A percentile compares a stretch with the other conserved stretches of the same genome.
Evolutionary conservation across 2,113 vertebrate species (phyloP).

Genomic region (Sterna hirundo): DNA sequence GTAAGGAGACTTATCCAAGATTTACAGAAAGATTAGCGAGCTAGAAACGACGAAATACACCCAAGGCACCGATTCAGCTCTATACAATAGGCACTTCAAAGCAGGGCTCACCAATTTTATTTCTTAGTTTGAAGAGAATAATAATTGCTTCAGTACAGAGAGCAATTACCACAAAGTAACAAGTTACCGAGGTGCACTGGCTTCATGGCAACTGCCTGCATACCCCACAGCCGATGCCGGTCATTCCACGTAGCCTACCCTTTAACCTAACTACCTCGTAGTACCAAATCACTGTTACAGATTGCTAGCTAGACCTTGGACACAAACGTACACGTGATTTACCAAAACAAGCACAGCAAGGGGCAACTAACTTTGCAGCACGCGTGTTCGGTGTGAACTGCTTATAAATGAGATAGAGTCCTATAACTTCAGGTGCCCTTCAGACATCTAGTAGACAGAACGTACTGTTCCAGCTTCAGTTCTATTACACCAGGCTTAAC

Average conservation of each 20-base stretch:
- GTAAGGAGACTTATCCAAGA: background rate
- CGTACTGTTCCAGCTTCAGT: background rate
- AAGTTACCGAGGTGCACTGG: background rate
- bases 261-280: background rate
- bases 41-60: background rate
- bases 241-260: background rate
- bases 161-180: background rate
- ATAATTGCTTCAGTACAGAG: background rate
- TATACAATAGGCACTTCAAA: background rate
- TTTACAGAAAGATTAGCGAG: background rate
- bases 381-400: fast-evolving
- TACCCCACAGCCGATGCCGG: background rate
- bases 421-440: background rate
- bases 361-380: background rate
- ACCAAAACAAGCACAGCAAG: background rate
- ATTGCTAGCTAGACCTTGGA: background rate
- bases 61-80: background rate
- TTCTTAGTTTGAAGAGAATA: background rate
- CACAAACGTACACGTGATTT: fast-evolving
- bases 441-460: background rate
- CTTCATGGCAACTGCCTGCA: background rate
- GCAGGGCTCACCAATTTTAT: background rate
- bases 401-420: background rate
- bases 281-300: background rate
- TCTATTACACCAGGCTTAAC: background rate